phyloP scores from a whole-genome alignment of 2,888 invertebrate genomes.

The Cordylochernes scorpioides region DNA sequence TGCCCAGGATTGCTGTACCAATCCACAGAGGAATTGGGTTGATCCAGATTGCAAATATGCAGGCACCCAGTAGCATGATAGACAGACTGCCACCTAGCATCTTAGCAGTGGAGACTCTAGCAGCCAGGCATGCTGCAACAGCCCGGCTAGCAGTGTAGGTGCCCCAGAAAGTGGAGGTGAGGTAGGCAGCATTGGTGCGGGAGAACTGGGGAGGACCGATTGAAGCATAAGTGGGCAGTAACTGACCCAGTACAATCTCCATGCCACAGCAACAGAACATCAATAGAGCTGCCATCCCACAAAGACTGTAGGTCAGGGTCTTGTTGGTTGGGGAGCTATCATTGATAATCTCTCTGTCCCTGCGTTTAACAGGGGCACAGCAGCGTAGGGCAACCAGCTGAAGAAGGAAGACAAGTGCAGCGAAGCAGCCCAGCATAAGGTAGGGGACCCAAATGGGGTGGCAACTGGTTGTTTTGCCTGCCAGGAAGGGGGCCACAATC shows the following conservation, averaged over 20 bases:
- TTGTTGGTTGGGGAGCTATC: too few species aligned
- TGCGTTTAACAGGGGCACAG: too few species aligned
- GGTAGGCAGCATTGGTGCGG: constrained; percentile 10
- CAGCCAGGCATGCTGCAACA: constrained; percentile 18
- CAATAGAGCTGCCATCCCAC: constrained; percentile 5
- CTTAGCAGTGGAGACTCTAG: constrained; percentile 5
- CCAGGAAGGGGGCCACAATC: too few species aligned
- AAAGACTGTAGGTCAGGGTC: too few species aligned
- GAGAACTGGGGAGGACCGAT: constrained; percentile 16
- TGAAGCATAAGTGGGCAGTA: constrained; percentile 22
- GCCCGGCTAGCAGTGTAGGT: constrained; percentile 23
- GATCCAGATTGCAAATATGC: constrained; percentile 4
- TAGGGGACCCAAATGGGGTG: too few species aligned
- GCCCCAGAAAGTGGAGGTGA: constrained; percentile 25
- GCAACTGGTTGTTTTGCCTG: too few species aligned
- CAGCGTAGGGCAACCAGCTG: too few species aligned
- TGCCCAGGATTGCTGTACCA: constrained; percentile 6
- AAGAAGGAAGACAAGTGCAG: too few species aligned
- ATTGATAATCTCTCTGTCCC: too few species aligned
- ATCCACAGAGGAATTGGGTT: constrained; percentile 8
- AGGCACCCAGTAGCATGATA: constrained; percentile 4
- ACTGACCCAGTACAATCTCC: constrained; percentile 25
- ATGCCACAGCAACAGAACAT: constrained; percentile 21
- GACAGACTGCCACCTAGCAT: constrained; percentile 7
- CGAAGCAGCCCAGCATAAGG: too few species aligned